Evolutionary conservation across 2,888 invertebrate species (phyloP), one percentile per base, ranked within the genome.

Genomic region (Mechanitis mazaeus): DNA sequence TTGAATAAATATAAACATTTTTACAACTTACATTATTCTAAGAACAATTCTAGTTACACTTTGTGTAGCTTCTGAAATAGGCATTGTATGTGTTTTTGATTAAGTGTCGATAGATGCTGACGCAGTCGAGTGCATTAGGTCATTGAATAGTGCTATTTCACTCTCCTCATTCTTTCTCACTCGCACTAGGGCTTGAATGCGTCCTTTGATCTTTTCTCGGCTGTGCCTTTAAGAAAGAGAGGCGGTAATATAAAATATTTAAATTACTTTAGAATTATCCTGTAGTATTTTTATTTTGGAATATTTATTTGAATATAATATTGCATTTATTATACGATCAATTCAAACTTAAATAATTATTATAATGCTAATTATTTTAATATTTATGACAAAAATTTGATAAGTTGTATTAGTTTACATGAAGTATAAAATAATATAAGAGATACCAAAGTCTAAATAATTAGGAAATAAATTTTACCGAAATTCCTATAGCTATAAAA

Each of bases 41-140:
- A 2, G 9, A 50, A 47, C 45, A 54, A 55, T 46, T 38, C 38
- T 47, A 56, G 33, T 54, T 33, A 47, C 20, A 33, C 45, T 20
- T 50, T 46, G 42, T 53, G 57, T 46, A 54, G 38, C 38, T 54
- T 55, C 42, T 45, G 55, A 58, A 28, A 55, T 45, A 59, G 42
- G 33, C 45, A 45, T 20, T 56, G 45, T 60, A 56, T 53, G 55
- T 56, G 59, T 58, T 58, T 60, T 35, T 54, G 69, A 71, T 71
- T 68, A 71, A 69, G 50, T 68, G 60, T 55, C 58, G 57, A 64
- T 69, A 58, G 61, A 63, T 56, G 62, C 72, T 72, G 73, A 73
- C 71, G 73, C 69, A 71, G 68, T 68, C 71, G 69, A 76, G 75
- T 78, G 76, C 78, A 79, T 79, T 81, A 80, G 81, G 79, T 81